These are phyloP conservation scores for Zenarchopterus dispar DNA, from an alignment of 2,797 vertebrate genomes.

Conservation along the genomic window DNA sequence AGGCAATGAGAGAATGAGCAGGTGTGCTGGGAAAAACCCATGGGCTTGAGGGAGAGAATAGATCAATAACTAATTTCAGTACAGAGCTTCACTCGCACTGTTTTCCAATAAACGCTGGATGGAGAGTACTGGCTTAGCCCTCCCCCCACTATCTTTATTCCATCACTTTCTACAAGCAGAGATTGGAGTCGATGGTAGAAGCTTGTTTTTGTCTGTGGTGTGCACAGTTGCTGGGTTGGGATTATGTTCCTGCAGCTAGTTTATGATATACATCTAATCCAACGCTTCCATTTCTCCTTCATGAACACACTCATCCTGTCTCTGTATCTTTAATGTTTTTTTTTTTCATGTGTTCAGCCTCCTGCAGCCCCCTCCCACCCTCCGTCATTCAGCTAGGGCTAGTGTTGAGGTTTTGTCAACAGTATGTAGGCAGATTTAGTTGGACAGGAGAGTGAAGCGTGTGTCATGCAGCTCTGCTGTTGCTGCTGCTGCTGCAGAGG, in stretches of 20 bases:
- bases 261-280: slow-evolving; percentile 62
- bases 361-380: slow-evolving; percentile 42
- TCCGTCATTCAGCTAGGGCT: slow-evolving; percentile 59
- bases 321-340: slow-evolving; percentile 61
- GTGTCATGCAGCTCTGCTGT: slow-evolving; percentile 76
- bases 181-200: slow-evolving; percentile 61
- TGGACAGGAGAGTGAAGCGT: slow-evolving; percentile 81
- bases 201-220: slow-evolving; percentile 39
- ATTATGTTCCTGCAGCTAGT: slow-evolving; percentile 60
- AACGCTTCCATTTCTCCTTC: slow-evolving; percentile 59
- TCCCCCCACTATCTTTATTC: slow-evolving; percentile 74
- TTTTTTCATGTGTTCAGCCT: slow-evolving; percentile 30
- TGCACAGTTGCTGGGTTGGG: slow-evolving; percentile 49
- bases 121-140: slow-evolving; percentile 73
- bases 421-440: slow-evolving; percentile 71
- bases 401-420: slow-evolving; percentile 79
- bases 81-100: slow-evolving; percentile 78
- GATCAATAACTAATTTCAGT: slow-evolving; percentile 87
- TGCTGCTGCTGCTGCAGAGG: slow-evolving; percentile 65
- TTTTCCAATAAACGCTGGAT: slow-evolving; percentile 85
- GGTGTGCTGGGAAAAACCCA: slow-evolving; percentile 79
- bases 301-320: slow-evolving; percentile 46
- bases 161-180: slow-evolving; percentile 68
- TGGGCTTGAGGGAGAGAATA: slow-evolving; percentile 78
- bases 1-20: slow-evolving; percentile 76